Percentiles rank a stretch among this genome's conserved stretches.
Evolutionary conservation across 1,140 invertebrate species (phyloP).

Genomic region (Myzus persicae): DNA sequence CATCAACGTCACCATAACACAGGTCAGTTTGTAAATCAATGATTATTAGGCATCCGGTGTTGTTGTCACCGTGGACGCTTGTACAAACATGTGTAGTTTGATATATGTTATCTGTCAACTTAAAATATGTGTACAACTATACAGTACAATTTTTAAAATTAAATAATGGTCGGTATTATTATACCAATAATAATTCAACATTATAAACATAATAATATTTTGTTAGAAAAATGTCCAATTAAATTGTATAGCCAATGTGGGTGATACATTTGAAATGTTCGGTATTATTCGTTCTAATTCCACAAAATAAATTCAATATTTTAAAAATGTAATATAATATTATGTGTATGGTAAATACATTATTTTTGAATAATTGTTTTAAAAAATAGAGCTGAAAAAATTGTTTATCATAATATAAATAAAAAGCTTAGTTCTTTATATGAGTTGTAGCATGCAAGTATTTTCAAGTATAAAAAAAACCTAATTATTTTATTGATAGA

Average conservation of each 20-base stretch:
- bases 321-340: no score
- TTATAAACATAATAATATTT: neutral
- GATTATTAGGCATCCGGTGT: neutral
- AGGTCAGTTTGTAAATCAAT: slow-evolving; percentile 22
- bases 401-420: neutral
- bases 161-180: neutral
- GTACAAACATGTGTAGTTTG: neutral
- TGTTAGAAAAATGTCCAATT: neutral
- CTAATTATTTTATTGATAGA: neutral
- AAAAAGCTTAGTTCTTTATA: neutral
- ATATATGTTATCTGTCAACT: neutral
- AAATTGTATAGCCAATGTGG: no score
- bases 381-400: neutral
- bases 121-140: no score
- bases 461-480: neutral
- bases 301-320: neutral
- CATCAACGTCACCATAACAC: slow-evolving; percentile 19
- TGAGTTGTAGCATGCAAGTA: neutral
- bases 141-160: no score
- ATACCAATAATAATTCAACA: neutral
- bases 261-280: neutral
- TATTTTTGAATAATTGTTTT: neutral
- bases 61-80: neutral
- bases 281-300: neutral
- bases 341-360: neutral